Conservation (phyloP, 2,797 vertebrate genomes). For the Phataginus tricuspis region DNA sequence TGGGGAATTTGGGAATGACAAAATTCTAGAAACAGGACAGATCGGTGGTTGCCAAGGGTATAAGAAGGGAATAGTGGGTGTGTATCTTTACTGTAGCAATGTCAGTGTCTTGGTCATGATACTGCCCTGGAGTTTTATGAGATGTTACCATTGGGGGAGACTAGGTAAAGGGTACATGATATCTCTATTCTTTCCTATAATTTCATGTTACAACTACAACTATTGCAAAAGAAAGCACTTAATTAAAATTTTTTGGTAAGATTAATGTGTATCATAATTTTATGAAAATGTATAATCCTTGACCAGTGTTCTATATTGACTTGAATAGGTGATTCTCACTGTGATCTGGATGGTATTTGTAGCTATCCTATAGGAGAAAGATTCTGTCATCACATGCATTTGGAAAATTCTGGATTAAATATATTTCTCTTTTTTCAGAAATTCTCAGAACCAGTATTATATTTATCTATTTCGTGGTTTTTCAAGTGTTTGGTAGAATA, state of each 20-base stretch:
- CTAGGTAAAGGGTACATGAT: not conserved
- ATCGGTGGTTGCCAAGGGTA: not conserved
- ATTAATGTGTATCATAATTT: not conserved
- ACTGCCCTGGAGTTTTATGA: not conserved
- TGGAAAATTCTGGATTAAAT: not conserved
- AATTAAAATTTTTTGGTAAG: not conserved
- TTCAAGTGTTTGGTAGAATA: not conserved
- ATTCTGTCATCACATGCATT: not conserved
- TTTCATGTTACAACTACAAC: not conserved
- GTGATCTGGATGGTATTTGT: not conserved
- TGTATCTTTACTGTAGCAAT: not conserved
- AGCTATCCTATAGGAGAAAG: not conserved
- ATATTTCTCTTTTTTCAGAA: not conserved
- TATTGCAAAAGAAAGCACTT: not conserved
- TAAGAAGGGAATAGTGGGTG: not conserved
- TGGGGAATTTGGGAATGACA: not conserved
- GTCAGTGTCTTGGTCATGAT: not conserved
- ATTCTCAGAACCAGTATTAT: constrained; percentile 13
- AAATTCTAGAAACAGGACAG: not conserved
- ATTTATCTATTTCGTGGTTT: not conserved
- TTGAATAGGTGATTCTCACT: not conserved
- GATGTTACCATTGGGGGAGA: not conserved
- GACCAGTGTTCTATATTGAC: not conserved
- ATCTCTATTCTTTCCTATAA: not conserved
- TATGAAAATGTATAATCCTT: not conserved